A percentile compares a stretch with the other conserved stretches of the same genome.
Evolutionary conservation across 2,888 invertebrate genomes (phyloP).

Genomic region (Apodemia mormo): DNA sequence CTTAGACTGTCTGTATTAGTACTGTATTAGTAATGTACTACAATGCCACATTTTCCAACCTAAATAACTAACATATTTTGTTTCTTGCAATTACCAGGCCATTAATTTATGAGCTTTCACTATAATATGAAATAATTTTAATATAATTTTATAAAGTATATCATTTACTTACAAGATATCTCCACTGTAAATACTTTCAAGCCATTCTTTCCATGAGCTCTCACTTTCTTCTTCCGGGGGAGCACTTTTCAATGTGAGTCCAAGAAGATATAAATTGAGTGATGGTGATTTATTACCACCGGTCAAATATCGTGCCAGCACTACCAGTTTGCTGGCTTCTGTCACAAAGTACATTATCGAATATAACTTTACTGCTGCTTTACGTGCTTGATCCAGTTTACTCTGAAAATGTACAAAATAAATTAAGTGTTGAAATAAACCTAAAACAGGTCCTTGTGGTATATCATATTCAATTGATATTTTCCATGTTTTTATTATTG

Average conservation of each 20-base stretch:
- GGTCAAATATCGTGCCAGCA: conserved; percentile 82
- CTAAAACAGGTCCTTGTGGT: no score
- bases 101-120: no score
- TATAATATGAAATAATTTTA: neutral
- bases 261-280: conserved; percentile 77
- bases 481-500: no score
- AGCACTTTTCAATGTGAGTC: conserved; percentile 83
- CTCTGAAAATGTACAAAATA: conserved; percentile 39
- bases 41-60: no score
- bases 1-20: no score
- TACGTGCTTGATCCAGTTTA: conserved; percentile 45
- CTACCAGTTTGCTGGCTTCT: conserved; percentile 67
- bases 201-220: conserved; percentile 53
- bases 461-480: no score
- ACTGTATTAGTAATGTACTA: no score
- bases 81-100: no score
- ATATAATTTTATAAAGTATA: neutral
- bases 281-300: conserved; percentile 75
- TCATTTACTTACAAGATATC: conserved; percentile 63
- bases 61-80: no score
- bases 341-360: conserved; percentile 66
- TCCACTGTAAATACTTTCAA: conserved; percentile 58
- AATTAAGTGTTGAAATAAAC: neutral
- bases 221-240: conserved; percentile 52
- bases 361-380: conserved; percentile 68